phyloP scores from a whole-genome alignment of 1,140 invertebrate genomes.

The Hyles euphorbiae region DNA sequence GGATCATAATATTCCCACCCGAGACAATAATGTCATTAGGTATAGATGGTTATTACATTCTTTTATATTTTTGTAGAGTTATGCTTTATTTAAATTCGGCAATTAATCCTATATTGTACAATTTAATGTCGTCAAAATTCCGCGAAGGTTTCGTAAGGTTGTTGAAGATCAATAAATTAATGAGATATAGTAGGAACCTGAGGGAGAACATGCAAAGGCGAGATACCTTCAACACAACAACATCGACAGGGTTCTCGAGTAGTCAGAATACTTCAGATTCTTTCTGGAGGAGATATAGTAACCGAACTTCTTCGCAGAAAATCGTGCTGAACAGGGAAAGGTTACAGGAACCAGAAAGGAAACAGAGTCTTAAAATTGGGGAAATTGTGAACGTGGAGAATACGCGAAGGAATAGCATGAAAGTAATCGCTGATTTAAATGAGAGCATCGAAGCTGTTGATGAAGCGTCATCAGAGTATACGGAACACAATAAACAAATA shows the following conservation, averaged over 20 bases:
- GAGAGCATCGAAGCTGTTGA: constrained; percentile 22
- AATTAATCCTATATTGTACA: constrained; percentile 93
- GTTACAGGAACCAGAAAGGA: constrained; percentile 54
- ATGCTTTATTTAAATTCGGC: constrained; percentile 94
- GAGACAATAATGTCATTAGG: constrained; percentile 80
- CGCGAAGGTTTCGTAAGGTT: constrained; percentile 86
- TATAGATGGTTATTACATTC: constrained; percentile 87
- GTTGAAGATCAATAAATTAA: constrained; percentile 70
- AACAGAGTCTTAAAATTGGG: constrained; percentile 56
- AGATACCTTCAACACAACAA: constrained; percentile 73
- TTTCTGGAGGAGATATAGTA: constrained; percentile 73
- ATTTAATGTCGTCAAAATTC: constrained; percentile 94
- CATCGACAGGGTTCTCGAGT: constrained; percentile 71
- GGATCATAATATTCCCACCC: constrained; percentile 85
- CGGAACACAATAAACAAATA: constrained; percentile 61
- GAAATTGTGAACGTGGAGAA: constrained; percentile 72
- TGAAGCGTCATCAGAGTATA: no score
- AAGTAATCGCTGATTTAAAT: constrained; percentile 63
- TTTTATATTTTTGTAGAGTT: constrained; percentile 90
- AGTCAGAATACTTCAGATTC: constrained; percentile 71
- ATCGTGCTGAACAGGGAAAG: constrained; percentile 57
- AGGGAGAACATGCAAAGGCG: constrained; percentile 70
- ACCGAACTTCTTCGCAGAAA: constrained; percentile 65
- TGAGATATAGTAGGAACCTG: constrained; percentile 60
- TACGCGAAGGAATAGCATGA: constrained; percentile 72